Conservation (phyloP, 2,113 vertebrate genomes). For the Crotalus tigris region DNA sequence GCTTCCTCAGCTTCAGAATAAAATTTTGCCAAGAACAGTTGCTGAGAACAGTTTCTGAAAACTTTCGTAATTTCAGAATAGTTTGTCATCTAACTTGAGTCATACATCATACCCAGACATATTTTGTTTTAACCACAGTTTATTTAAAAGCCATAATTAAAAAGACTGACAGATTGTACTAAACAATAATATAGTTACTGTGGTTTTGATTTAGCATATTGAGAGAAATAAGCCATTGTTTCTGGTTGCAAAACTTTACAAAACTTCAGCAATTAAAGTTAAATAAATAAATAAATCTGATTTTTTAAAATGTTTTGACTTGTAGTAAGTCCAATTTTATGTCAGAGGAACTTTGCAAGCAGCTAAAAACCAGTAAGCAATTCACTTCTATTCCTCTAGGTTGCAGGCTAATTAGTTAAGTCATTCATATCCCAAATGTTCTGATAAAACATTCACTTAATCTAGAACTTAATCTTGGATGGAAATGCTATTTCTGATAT, state of each 20-base stretch:
- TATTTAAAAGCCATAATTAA: not conserved
- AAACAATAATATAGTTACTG: not conserved
- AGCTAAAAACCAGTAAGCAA: not conserved
- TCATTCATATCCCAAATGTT: not conserved
- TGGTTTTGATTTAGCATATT: not conserved
- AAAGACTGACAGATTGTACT: not conserved
- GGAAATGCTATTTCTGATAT: not conserved
- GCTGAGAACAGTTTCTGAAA: not conserved
- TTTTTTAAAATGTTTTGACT: not conserved
- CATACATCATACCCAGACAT: not conserved
- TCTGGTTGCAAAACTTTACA: not conserved
- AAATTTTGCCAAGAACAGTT: not conserved
- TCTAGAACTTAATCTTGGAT: not conserved
- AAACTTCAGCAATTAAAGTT: not conserved
- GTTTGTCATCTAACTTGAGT: not conserved
- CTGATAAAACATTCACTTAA: not conserved
- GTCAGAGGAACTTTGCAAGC: not conserved
- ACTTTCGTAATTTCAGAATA: not conserved
- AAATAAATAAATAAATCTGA: not conserved
- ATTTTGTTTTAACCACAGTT: not conserved
- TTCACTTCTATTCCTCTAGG: not conserved
- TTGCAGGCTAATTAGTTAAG: not conserved
- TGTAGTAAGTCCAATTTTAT: not conserved
- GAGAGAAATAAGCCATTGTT: not conserved
- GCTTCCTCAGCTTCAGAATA: not conserved